phyloP scores from a whole-genome alignment of 2,113 vertebrate species.

The Scolopax mira region DNA sequence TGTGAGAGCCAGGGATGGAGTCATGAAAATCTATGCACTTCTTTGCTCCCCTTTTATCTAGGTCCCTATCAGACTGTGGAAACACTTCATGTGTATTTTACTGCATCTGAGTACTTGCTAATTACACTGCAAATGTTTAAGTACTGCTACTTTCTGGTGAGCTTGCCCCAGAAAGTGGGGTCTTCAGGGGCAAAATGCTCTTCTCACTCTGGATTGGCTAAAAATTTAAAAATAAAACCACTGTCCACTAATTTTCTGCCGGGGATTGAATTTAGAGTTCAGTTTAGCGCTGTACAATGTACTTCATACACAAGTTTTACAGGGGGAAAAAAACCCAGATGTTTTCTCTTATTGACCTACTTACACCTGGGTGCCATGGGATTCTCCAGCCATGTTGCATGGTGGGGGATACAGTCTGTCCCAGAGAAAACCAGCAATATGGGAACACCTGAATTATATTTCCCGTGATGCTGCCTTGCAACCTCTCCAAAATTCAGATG shows the following conservation, averaged over 20 bases:
- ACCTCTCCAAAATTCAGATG: background rate
- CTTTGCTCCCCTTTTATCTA: background rate
- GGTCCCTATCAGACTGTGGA: background rate
- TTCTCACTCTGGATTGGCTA: background rate
- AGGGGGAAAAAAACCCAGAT: accelerated
- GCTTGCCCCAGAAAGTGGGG: background rate
- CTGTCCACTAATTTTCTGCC: background rate
- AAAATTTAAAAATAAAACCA: background rate
- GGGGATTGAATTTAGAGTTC: background rate
- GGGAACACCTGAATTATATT: background rate
- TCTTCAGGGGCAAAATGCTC: background rate
- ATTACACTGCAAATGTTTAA: background rate
- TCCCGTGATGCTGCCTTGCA: background rate
- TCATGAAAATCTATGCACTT: background rate
- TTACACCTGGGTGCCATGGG: background rate
- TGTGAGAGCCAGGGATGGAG: background rate
- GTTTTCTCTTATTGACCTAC: background rate
- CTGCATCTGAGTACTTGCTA: background rate
- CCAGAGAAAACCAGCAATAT: background rate
- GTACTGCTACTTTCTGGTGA: background rate
- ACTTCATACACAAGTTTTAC: background rate
- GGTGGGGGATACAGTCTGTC: background rate
- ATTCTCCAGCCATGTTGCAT: background rate
- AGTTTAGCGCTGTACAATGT: background rate
- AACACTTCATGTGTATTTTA: background rate